phyloP scores from a whole-genome alignment of 2,113 vertebrate genomes.

The Isichthys henryi region DNA sequence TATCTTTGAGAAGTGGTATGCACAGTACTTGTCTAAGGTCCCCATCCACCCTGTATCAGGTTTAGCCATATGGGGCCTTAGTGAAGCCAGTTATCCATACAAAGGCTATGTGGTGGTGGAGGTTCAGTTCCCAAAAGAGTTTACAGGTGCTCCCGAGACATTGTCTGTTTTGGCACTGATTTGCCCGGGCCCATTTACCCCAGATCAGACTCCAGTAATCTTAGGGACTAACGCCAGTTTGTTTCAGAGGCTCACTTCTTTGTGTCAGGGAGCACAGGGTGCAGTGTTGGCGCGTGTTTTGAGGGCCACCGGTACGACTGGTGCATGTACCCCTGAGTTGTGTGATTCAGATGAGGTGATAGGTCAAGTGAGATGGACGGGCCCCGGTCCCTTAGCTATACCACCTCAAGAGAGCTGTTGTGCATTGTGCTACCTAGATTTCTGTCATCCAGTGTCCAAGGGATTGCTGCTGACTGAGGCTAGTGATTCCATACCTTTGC shows the following conservation, averaged over 20 bases:
- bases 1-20: conserved; percentile 24
- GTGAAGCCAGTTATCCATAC: conserved; percentile 20
- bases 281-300: neutral
- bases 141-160: neutral
- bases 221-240: neutral
- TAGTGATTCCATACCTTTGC: neutral
- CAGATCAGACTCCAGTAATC: neutral
- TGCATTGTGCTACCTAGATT: neutral
- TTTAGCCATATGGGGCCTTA: neutral
- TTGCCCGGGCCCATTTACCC: neutral
- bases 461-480: neutral
- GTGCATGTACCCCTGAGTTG: neutral
- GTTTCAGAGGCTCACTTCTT: neutral
- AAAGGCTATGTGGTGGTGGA: conserved; percentile 18
- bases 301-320: neutral
- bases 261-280: neutral
- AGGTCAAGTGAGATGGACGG: neutral
- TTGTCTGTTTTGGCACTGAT: conserved; percentile 15
- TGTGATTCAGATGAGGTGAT: neutral
- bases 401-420: neutral
- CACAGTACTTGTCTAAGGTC: conserved; percentile 7
- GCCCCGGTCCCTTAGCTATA: neutral
- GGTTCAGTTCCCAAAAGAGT: conserved; percentile 10
- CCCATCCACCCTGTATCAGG: conserved; percentile 11
- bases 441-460: neutral